phyloP scores from a whole-genome alignment of 1,140 invertebrate species.

The Cotesia chilonis region DNA sequence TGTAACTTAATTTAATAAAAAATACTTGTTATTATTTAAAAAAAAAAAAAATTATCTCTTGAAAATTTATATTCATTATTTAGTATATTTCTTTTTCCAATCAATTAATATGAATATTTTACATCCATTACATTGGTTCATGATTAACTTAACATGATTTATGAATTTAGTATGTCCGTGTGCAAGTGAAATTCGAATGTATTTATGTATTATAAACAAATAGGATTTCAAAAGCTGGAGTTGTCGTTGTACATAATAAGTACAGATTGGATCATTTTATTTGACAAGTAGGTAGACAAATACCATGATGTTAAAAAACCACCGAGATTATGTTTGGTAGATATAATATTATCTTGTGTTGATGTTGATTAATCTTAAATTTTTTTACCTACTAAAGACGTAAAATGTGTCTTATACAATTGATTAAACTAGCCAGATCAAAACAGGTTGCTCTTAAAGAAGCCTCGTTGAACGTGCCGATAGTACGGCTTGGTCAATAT shows the following conservation, averaged over 20 bases:
- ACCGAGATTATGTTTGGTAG: constrained; percentile 4
- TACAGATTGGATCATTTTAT: not conserved
- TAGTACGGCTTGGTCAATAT: no score
- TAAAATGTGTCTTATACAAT: no score
- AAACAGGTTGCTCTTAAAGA: no score
- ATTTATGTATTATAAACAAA: constrained; percentile 15
- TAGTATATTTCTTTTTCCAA: not conserved
- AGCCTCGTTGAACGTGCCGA: no score
- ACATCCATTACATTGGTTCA: not conserved
- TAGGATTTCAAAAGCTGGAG: not conserved
- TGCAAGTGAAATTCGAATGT: constrained; percentile 4
- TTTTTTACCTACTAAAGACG: no score
- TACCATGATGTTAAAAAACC: not conserved
- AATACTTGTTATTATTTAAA: not conserved
- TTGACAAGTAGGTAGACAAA: not conserved
- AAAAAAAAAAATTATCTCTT: constrained; percentile 4
- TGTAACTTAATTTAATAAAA: not conserved
- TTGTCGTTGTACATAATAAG: constrained; percentile 18
- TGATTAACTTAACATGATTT: constrained; percentile 14
- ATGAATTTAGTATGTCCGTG: constrained; percentile 8
- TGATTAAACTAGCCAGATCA: no score
- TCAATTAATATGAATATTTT: constrained; percentile 11
- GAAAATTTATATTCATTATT: constrained; percentile 1
- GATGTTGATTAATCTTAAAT: no score
- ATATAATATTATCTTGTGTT: no score